Evolutionary conservation across 2,797 vertebrate genomes (phyloP), one percentile per base, ranked within the genome.

Genomic region (Helarctos malayanus): DNA sequence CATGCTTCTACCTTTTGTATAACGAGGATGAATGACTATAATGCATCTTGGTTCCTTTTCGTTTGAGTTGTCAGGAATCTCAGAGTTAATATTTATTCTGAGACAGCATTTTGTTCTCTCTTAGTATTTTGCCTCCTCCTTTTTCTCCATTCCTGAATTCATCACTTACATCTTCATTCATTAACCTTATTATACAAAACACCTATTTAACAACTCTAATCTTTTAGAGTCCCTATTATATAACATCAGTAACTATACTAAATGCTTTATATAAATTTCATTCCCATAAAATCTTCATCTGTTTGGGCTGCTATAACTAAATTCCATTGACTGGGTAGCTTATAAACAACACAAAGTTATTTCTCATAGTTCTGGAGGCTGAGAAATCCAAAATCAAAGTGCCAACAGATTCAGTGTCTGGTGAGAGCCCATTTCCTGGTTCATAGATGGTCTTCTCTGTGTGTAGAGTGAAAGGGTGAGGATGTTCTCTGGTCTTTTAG

Each of bases 81-180:
- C 56, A 87, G 35, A 61, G 29, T 61, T 96, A 35, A 75, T 71
- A 81, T 94, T 96, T 89, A 93, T 92, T 93, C 88, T 96, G 75
- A 93, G 83, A 87, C 45, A 89, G 63, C 84, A 87, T 21, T 65
- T 85, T 54, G 21, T 68, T 86, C 57, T 78, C 49, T 35, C 52
- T 85, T 78, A 89, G 75, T 71, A 83, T 49, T 95, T 95, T 96
- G 63, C 21, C 81, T 95, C 63, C 45, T 71, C 63, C 23, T 69
- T 61, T 81, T 78, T 52, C 35, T 79, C 56, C n/a, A 54, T 93
- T 78, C 38, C 76, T 91, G 16, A 94, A 65, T 93, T 92, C 57
- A 29, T 69, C 59, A 73, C 87, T 92, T 90, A 75, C 32, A 84
- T 59, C 68, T 84, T 90, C 6, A 65, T 85, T 94, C 59, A 96